phyloP scores from a whole-genome alignment of 2,797 vertebrate genomes.

The Aphelocoma californica region DNA sequence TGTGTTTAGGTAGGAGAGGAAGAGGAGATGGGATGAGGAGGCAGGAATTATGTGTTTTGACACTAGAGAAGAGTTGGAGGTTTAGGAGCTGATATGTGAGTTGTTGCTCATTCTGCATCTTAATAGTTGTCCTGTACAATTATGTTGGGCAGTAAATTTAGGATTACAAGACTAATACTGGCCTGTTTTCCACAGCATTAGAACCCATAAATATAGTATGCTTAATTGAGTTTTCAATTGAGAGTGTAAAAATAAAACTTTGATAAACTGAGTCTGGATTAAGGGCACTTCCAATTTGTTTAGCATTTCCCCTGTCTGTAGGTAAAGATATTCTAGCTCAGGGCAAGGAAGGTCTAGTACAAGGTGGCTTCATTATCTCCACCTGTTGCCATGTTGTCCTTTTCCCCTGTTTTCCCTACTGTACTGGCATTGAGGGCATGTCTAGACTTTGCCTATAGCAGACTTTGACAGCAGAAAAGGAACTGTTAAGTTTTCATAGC shows the following conservation, averaged over 20 bases:
- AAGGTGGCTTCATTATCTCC: not conserved
- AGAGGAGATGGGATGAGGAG: not conserved
- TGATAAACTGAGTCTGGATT: not conserved
- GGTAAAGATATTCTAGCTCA: not conserved
- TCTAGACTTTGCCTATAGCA: not conserved
- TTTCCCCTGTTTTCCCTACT: not conserved
- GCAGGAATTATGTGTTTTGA: not conserved
- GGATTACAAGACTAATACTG: not conserved
- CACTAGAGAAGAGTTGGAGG: not conserved
- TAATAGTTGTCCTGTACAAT: not conserved
- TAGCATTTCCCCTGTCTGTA: not conserved
- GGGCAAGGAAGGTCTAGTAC: not conserved
- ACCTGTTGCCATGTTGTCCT: not conserved
- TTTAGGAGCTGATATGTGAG: not conserved
- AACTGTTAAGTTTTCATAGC: not conserved
- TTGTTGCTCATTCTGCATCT: not conserved
- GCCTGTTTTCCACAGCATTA: not conserved
- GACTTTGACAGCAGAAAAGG: not conserved
- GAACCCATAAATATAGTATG: not conserved
- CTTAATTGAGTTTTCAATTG: not conserved
- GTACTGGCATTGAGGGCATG: not conserved
- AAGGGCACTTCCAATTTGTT: not conserved
- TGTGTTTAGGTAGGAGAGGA: not conserved
- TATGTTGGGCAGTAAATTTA: not conserved
- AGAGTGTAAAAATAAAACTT: not conserved